Conservation (phyloP, 2,888 invertebrate species). For the Caenorhabditis uteleia region DNA sequence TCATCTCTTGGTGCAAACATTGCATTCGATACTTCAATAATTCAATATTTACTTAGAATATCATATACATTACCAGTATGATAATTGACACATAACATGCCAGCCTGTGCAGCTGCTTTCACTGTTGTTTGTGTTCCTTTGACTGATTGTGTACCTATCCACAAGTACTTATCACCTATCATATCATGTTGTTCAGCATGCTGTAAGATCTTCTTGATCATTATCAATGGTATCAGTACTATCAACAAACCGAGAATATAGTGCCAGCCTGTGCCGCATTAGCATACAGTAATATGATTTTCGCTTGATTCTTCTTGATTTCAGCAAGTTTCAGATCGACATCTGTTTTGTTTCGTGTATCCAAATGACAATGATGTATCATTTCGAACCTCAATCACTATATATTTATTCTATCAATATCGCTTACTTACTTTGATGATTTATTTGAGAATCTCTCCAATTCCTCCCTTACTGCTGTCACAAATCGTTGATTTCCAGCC, state of each 20-base stretch:
- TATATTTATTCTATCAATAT: not conserved
- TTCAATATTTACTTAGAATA: not conserved
- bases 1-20: slow-evolving; percentile 66
- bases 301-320: slow-evolving; percentile 53
- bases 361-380: slow-evolving; percentile 58
- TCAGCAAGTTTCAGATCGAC: slow-evolving; percentile 41
- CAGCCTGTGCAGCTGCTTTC: slow-evolving; percentile 53
- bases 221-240: not conserved
- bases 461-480: slow-evolving; percentile 54
- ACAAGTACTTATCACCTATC: slow-evolving; percentile 89
- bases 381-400: slow-evolving; percentile 66
- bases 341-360: slow-evolving; percentile 47
- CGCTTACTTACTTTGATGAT: slow-evolving; percentile 35
- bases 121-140: slow-evolving; percentile 59
- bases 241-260: slow-evolving; percentile 72
- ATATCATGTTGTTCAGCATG: slow-evolving; percentile 80
- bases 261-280: slow-evolving; percentile 48
- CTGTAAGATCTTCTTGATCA: slow-evolving; percentile 72
- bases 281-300: slow-evolving; percentile 85
- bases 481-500: slow-evolving; percentile 57
- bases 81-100: slow-evolving; percentile 67
- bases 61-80: slow-evolving; percentile 48
- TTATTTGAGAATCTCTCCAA: slow-evolving; percentile 47
- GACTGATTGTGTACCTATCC: slow-evolving; percentile 87
- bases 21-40: slow-evolving; percentile 51